phyloP scores from a whole-genome alignment of 2,113 vertebrate genomes.

The Orientallactaga bullata region DNA sequence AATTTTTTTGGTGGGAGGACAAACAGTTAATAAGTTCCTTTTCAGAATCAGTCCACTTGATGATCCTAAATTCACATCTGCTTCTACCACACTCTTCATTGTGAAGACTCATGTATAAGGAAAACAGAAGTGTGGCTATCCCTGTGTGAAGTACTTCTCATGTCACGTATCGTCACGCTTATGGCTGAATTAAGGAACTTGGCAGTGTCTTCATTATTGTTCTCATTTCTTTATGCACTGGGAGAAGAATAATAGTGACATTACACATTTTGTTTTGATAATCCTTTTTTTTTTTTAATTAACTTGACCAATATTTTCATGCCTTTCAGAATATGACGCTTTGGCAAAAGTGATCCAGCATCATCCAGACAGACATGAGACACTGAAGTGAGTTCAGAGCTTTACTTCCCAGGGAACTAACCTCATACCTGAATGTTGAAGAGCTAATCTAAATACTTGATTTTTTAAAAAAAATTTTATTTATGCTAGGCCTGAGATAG shows the following conservation, averaged over 20 bases:
- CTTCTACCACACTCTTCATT: background rate
- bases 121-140: background rate
- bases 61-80: background rate
- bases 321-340: conserved; percentile 95
- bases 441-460: background rate
- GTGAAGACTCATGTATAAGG: background rate
- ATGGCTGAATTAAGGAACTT: background rate
- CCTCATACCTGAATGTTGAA: background rate
- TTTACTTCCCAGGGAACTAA: background rate
- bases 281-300: conserved; percentile 16
- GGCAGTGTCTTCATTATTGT: background rate
- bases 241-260: conserved; percentile 36
- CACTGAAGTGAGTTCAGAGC: conserved; percentile 92
- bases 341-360: conserved; percentile 98
- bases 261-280: conserved; percentile 10
- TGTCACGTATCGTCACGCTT: background rate
- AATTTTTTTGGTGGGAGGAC: background rate
- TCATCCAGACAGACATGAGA: conserved; percentile 98
- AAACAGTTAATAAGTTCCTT: background rate
- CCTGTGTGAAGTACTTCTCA: background rate
- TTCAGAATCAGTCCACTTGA: background rate
- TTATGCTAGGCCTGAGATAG: too few species aligned
- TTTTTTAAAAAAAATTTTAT: too few species aligned
- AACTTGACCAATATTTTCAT: conserved; percentile 57
- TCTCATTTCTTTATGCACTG: conserved; percentile 17